These are phyloP conservation scores for Salminus brasiliensis DNA, from an alignment of 2,113 vertebrate species.

Conservation along the genomic window DNA sequence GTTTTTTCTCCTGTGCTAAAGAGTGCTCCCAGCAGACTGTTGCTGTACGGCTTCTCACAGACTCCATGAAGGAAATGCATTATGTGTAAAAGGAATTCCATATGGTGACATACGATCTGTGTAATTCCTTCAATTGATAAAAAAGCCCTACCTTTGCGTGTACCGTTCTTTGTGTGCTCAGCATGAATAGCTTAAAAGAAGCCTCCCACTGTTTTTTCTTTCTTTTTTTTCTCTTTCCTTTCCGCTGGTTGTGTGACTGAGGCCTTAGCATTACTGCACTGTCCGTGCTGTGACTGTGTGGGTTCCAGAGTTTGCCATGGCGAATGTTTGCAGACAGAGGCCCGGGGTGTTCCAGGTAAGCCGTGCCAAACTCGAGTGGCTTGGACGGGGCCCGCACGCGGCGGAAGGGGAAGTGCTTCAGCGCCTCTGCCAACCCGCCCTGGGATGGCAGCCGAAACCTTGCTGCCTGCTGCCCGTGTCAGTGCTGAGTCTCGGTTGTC, in stretches of 20 bases:
- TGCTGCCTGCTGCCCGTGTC: conserved; percentile 53
- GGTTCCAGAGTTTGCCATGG: conserved; percentile 58
- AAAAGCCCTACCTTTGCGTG: conserved; percentile 63
- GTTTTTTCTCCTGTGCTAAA: conserved; percentile 69
- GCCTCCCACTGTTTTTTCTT: not conserved
- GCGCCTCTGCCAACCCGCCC: conserved; percentile 65
- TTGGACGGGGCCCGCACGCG: conserved; percentile 67
- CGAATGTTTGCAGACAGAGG: conserved; percentile 61
- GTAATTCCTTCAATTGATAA: conserved; percentile 75
- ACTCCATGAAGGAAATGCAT: conserved; percentile 76
- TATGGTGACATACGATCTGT: conserved; percentile 78
- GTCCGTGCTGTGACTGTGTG: conserved; percentile 55
- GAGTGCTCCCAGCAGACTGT: conserved; percentile 73
- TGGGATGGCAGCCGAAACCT: conserved; percentile 36
- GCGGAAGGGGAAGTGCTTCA: conserved; percentile 70
- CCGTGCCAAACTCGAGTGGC: conserved; percentile 77
- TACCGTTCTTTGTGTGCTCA: conserved; percentile 65
- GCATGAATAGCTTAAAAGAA: conserved; percentile 50
- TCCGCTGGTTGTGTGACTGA: not conserved
- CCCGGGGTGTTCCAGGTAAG: conserved; percentile 72
- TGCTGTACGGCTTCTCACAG: conserved; percentile 68
- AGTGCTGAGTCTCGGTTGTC: conserved; percentile 42
- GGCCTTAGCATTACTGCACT: conserved; percentile 29
- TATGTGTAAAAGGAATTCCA: conserved; percentile 82
- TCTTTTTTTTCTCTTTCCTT: not conserved